Conservation (phyloP, 2,797 vertebrate genomes). For the Lithobates sylvaticus region DNA sequence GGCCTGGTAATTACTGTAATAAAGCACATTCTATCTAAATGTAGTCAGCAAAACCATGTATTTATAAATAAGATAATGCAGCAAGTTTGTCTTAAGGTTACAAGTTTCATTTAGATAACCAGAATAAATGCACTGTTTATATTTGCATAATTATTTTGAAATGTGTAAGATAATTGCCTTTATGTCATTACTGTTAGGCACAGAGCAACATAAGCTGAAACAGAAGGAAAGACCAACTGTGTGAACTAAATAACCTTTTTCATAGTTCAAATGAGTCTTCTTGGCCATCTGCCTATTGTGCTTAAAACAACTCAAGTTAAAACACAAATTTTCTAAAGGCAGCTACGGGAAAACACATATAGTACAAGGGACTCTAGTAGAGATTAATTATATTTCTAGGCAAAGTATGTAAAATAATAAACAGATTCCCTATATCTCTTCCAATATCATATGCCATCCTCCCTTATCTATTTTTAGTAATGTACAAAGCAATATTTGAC, state of each 20-base stretch:
- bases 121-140: background rate
- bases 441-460: background rate
- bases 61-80: background rate
- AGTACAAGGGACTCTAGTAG: background rate
- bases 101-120: background rate
- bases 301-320: background rate
- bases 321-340: background rate
- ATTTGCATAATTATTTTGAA: constrained; percentile 9
- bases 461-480: background rate
- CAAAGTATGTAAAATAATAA: background rate
- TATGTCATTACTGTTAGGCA: background rate
- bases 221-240: constrained; percentile 11
- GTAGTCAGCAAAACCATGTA: background rate
- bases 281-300: constrained; percentile 23
- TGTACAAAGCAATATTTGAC: background rate
- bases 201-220: background rate
- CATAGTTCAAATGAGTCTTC: constrained; percentile 23
- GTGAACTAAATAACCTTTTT: constrained; percentile 46
- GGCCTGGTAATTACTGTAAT: too few species aligned
- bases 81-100: background rate
- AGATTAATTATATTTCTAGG: background rate
- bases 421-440: background rate
- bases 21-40: too few species aligned
- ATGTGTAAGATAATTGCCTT: background rate
- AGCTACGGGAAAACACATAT: background rate